Evolutionary conservation across 2,797 vertebrate species (phyloP), one percentile per base, ranked within the genome.

Genomic region (Fringilla coelebs): DNA sequence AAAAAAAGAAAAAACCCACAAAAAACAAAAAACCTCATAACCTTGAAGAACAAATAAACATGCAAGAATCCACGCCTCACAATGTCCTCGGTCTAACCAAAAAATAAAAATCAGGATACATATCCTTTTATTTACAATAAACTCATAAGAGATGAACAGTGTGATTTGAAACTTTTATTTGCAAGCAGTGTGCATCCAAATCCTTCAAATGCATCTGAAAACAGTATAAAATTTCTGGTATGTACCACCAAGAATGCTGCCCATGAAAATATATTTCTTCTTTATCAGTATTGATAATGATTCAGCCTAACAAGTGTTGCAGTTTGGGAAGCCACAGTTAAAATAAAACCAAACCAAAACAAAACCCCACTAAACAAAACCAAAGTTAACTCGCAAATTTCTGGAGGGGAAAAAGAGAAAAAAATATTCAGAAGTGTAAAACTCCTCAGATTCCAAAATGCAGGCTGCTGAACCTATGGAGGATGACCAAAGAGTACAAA

Each of bases 21-120:
- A 7, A 3, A 21, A 31, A 38, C 8, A 22, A 22, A 62, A 34
- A 46, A 16, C 0, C 1, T 3, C 3, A 7, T 7, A 71, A 10
- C 15, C 3, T 46, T 58, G 38, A 68, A 40, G 5, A 68, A 3
- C 6, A 29, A 54, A 52, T 25, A 52, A 82, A 58, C 17, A 41
- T 48, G 74, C 38, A 76, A 61, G 29, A 68, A 11, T 22, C 8
- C 61, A 86, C 32, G 17, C 13, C 21, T 90, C n/a, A 40, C 10
- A 62, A 32, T 68, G 5, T 48, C 26, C 5, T 94, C 70, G 38
- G 3, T 67, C 31, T 34, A 36, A 87, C 3, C 0, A 55, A 49
- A 95, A 93, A 58, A 34, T 24, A 51, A 68, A 40, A 46, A 54
- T 5, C 17, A 70, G 8, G n/a, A 26, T 18, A 67, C 2, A n/a